Conservation (phyloP, 2,113 vertebrate genomes). For the Upupa epops region DNA sequence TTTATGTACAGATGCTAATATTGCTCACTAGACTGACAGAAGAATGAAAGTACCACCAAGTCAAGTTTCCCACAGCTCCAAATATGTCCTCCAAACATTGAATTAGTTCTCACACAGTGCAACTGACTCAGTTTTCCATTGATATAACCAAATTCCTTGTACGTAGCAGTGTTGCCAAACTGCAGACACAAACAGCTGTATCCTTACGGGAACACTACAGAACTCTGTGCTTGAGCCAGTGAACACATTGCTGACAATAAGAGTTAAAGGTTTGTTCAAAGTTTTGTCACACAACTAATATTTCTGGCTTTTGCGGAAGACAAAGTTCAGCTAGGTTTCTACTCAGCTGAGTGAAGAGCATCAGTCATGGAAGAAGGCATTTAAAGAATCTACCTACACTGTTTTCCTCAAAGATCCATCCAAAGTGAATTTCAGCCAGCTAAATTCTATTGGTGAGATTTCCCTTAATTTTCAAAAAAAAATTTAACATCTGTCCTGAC, state of each 20-base stretch:
- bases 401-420: not conserved
- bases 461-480: not conserved
- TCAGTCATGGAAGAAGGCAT: not conserved
- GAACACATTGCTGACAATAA: not conserved
- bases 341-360: not conserved
- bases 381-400: not conserved
- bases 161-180: not conserved
- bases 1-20: not conserved
- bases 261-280: not conserved
- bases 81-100: not conserved
- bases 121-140: not conserved
- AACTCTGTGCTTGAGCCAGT: not conserved
- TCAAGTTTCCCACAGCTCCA: slow-evolving; percentile 4
- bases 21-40: not conserved
- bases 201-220: not conserved
- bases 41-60: not conserved
- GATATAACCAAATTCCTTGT: not conserved
- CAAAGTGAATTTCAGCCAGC: not conserved
- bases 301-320: not conserved
- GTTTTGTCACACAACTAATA: not conserved
- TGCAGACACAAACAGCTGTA: not conserved
- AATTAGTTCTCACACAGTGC: not conserved
- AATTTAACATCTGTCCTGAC: not conserved
- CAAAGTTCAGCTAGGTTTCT: not conserved
- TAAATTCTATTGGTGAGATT: not conserved